A percentile compares a stretch with the other conserved stretches of the same genome.
Evolutionary conservation across 2,113 vertebrate species (phyloP).

Genomic region (Anseranas semipalmata): DNA sequence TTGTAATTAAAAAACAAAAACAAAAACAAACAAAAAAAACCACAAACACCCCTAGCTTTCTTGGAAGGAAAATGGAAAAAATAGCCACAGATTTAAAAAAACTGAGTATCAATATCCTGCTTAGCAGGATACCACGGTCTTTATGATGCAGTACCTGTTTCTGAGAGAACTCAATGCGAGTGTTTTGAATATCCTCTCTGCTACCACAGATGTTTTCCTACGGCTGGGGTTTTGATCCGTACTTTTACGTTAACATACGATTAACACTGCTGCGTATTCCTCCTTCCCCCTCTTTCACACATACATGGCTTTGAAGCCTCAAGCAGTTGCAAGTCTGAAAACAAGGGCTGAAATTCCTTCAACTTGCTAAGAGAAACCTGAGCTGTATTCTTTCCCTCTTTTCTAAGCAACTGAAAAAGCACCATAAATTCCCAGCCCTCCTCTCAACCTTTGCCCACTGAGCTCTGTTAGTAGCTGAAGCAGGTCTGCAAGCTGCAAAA

Average conservation of each 20-base stretch:
- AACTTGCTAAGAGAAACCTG: constrained; percentile 22
- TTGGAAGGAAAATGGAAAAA: not conserved
- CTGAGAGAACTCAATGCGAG: not conserved
- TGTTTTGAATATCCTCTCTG: not conserved
- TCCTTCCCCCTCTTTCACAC: not conserved
- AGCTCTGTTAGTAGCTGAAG: not conserved
- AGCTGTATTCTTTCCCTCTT: constrained; percentile 7
- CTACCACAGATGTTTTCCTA: not conserved
- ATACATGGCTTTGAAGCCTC: not conserved
- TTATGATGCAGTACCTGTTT: not conserved
- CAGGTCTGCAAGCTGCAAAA: not conserved
- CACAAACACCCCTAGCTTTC: not conserved
- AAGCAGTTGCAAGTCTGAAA: not conserved
- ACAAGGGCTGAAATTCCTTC: constrained; percentile 27
- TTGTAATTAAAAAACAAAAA: not conserved
- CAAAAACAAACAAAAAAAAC: not conserved
- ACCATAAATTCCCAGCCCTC: not conserved
- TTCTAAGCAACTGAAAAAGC: constrained; percentile 33
- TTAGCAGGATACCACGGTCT: not conserved
- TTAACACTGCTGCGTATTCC: not conserved
- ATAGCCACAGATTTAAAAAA: not conserved
- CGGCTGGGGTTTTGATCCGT: not conserved
- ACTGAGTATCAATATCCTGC: not conserved
- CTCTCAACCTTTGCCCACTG: not conserved
- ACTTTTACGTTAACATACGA: not conserved